A percentile compares a stretch with the other conserved stretches of the same genome.
These are phyloP conservation scores for Melolontha melolontha DNA, from an alignment of 2,888 invertebrate species.

Conservation along the genomic window DNA sequence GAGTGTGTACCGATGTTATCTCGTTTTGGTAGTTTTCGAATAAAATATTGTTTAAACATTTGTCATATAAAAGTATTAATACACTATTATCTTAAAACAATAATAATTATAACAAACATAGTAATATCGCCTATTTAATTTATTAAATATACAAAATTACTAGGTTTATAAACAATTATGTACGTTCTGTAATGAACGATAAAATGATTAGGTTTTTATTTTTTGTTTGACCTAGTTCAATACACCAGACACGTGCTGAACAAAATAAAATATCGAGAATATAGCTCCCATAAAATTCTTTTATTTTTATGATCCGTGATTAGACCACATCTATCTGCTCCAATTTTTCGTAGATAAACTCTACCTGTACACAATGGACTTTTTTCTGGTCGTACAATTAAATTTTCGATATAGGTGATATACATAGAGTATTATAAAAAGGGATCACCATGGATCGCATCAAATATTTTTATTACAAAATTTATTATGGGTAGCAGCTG, in stretches of 20 bases:
- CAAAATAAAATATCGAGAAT: conserved; percentile 17
- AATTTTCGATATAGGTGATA: too few species aligned
- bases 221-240: conserved; percentile 10
- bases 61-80: too few species aligned
- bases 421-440: too few species aligned
- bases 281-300: conserved; percentile 23
- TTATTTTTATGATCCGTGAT: conserved; percentile 25
- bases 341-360: conserved; percentile 18
- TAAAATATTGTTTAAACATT: too few species aligned
- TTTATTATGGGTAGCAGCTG: conserved; percentile 15
- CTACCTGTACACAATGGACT: neutral
- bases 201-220: neutral
- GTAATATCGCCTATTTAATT: too few species aligned
- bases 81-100: too few species aligned
- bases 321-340: conserved; percentile 10
- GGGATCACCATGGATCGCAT: neutral
- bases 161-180: too few species aligned
- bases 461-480: conserved; percentile 21
- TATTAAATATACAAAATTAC: too few species aligned
- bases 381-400: neutral
- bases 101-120: too few species aligned
- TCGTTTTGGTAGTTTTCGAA: too few species aligned
- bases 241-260: conserved; percentile 20
- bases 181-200: too few species aligned
- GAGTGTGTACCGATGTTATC: too few species aligned